Percentiles rank a stretch among this genome's conserved stretches.
phyloP scores from a whole-genome alignment of 1,140 invertebrate genomes.

The Leptonema lineaticorne region DNA sequence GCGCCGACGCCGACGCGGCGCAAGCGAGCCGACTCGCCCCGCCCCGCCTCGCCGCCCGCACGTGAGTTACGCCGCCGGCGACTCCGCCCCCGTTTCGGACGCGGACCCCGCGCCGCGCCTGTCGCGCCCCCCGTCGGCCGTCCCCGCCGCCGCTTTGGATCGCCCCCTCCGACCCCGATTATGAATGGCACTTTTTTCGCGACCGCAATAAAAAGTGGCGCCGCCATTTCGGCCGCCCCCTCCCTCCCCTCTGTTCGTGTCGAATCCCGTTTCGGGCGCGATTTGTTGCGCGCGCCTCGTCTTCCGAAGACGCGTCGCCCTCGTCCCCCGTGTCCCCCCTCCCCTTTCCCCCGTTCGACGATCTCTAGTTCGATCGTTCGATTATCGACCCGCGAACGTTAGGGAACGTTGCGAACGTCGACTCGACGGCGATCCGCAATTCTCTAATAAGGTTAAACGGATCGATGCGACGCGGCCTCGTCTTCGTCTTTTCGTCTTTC shows the following conservation, averaged over 20 bases:
- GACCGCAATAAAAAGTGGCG: neutral
- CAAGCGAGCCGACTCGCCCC: neutral
- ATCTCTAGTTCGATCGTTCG: too few species aligned
- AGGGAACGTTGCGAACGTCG: too few species aligned
- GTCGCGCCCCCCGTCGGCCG: neutral
- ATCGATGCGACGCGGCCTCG: too few species aligned
- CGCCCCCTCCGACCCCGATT: neutral
- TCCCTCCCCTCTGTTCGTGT: neutral
- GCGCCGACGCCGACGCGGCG: neutral
- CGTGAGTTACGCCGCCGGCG: neutral
- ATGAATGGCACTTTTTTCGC: neutral
- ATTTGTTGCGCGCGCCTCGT: neutral
- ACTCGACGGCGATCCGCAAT: too few species aligned
- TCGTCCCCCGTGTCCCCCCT: conserved; percentile 35
- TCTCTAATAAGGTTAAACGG: too few species aligned
- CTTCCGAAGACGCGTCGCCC: too few species aligned
- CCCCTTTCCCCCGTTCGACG: neutral
- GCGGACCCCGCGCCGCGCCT: neutral
- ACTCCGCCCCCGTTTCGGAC: neutral
- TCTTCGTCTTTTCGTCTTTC: neutral
- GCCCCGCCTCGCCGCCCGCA: conserved; percentile 5
- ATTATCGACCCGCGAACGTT: too few species aligned
- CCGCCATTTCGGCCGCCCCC: neutral
- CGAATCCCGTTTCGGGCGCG: neutral
- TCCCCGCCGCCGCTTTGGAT: neutral